phyloP scores from a whole-genome alignment of 2,888 invertebrate genomes.

The Morpho deidamia region DNA sequence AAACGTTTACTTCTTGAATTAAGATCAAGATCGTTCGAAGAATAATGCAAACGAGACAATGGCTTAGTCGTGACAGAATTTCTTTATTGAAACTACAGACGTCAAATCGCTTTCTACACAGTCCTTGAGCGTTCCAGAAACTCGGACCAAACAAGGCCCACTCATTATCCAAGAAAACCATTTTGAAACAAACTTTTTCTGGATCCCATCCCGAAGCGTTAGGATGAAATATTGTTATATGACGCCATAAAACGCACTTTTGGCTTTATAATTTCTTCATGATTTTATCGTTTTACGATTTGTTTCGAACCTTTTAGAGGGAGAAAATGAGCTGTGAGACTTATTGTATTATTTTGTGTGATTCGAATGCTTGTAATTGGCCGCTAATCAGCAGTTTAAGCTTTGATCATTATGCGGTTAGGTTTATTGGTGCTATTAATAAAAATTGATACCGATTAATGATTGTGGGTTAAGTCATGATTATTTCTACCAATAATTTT shows the following conservation, averaged over 20 bases:
- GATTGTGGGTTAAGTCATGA: not conserved
- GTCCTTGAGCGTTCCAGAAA: conserved; percentile 67
- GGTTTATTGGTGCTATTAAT: conserved; percentile 15
- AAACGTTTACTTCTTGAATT: conserved; percentile 5
- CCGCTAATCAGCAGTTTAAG: conserved; percentile 54
- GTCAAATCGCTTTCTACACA: conserved; percentile 50
- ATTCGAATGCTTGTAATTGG: conserved; percentile 40
- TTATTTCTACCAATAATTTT: no score
- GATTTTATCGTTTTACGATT: conserved; percentile 67
- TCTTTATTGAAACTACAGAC: conserved; percentile 35
- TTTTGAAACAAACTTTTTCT: conserved; percentile 35
- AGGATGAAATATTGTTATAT: conserved; percentile 71
- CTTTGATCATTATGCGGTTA: conserved; percentile 32
- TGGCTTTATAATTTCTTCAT: conserved; percentile 52
- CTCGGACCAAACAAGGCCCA: conserved; percentile 48
- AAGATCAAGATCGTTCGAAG: conserved; percentile 57
- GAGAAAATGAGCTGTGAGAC: conserved; percentile 41
- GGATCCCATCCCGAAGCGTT: conserved; percentile 39
- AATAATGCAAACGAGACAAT: conserved; percentile 46
- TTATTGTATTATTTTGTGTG: conserved; percentile 49
- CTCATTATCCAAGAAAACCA: conserved; percentile 46
- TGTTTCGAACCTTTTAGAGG: conserved; percentile 49
- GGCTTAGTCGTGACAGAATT: conserved; percentile 58
- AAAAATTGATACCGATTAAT: conserved; percentile 2
- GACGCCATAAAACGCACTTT: conserved; percentile 60